phyloP scores from a whole-genome alignment of 1,140 invertebrate genomes.

The Muscidifurax raptorellus region DNA sequence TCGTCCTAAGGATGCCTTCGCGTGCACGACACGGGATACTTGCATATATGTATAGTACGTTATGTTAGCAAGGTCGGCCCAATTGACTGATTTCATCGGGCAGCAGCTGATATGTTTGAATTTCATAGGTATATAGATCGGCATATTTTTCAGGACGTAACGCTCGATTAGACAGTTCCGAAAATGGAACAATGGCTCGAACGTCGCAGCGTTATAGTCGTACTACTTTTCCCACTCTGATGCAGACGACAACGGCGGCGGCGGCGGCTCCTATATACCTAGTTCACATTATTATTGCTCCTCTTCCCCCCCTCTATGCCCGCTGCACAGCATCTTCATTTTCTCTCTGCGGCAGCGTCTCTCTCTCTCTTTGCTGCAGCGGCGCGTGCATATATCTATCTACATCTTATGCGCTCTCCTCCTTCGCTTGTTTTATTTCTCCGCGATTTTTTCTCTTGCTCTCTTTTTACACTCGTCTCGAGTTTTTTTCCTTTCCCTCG shows the following conservation, averaged over 20 bases:
- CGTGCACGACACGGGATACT: background rate
- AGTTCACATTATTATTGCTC: background rate
- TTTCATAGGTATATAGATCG: background rate
- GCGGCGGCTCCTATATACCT: background rate
- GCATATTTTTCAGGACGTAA: background rate
- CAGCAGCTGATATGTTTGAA: too few species aligned
- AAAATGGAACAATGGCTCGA: slow-evolving; percentile 1
- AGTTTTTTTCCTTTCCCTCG: slow-evolving; percentile 38
- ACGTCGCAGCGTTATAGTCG: background rate
- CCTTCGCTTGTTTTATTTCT: slow-evolving; percentile 31
- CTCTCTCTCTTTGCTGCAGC: background rate
- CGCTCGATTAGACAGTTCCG: background rate
- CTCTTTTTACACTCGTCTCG: slow-evolving; percentile 36
- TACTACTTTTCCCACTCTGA: background rate
- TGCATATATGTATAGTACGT: background rate
- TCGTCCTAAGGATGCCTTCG: background rate
- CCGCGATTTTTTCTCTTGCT: slow-evolving; percentile 26
- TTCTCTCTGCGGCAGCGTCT: background rate
- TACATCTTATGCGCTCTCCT: slow-evolving; percentile 3
- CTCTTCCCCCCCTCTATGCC: background rate
- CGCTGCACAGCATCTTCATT: background rate
- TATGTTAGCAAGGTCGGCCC: background rate
- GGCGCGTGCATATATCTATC: too few species aligned
- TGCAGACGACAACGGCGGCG: background rate
- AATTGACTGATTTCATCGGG: background rate